phyloP scores from a whole-genome alignment of 2,113 vertebrate genomes.

The Crotophaga sulcirostris region DNA sequence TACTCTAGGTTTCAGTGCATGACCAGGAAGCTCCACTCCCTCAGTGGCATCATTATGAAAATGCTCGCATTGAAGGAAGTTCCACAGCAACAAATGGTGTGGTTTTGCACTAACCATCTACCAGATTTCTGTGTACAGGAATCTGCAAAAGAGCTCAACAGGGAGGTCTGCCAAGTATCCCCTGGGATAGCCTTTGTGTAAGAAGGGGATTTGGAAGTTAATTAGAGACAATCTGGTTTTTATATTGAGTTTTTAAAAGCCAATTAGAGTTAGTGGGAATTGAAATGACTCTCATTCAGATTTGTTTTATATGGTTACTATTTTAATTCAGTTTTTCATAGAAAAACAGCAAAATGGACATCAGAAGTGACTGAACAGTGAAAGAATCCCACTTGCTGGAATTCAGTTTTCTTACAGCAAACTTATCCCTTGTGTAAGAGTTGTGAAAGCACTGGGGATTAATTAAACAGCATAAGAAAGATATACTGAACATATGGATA shows the following conservation, averaged over 20 bases:
- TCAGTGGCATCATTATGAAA: background rate
- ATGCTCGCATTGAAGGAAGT: background rate
- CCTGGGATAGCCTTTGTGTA: background rate
- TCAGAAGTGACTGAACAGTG: background rate
- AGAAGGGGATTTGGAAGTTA: constrained; percentile 1
- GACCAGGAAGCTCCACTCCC: background rate
- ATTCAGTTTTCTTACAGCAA: background rate
- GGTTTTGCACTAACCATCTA: background rate
- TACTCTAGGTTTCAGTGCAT: background rate
- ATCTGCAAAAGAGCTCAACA: background rate
- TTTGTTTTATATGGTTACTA: background rate
- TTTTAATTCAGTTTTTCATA: background rate
- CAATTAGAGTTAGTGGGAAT: background rate
- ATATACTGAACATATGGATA: background rate
- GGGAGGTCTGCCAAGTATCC: background rate
- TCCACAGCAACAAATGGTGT: background rate
- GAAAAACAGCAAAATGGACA: background rate
- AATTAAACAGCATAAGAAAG: background rate
- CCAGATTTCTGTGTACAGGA: background rate
- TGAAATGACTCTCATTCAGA: background rate
- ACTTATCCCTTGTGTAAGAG: background rate
- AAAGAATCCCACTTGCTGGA: background rate
- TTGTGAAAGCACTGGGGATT: background rate
- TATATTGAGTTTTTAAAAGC: background rate
- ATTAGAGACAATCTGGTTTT: background rate